Percentiles rank a stretch among this genome's conserved stretches.
Conservation (phyloP, 2,797 vertebrate species). For the Thalassophryne amazonica region DNA sequence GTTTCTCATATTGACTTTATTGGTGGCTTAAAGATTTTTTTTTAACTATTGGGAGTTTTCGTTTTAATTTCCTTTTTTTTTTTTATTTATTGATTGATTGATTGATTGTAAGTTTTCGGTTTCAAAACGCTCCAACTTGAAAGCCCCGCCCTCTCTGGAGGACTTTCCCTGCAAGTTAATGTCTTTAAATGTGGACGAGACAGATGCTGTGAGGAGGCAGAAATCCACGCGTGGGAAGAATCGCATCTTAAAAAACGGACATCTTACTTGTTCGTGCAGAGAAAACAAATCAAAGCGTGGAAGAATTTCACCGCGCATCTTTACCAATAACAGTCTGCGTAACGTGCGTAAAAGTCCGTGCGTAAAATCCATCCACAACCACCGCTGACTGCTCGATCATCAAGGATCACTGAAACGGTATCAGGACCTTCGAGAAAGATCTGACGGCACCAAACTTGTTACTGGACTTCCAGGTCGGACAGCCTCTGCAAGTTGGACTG, state of each 20-base stretch:
- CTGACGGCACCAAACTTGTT: slow-evolving; percentile 44
- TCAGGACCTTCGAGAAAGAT: slow-evolving; percentile 3
- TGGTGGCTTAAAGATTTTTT: no score
- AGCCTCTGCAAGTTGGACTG: slow-evolving; percentile 18
- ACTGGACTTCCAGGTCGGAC: slow-evolving; percentile 43
- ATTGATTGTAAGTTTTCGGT: slow-evolving; percentile 64
- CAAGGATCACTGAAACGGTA: slow-evolving; percentile 12
- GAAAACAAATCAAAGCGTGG: slow-evolving; percentile 15
- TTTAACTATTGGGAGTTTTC: no score
- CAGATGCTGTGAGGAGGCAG: slow-evolving; percentile 68
- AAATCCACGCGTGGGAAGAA: slow-evolving; percentile 73
- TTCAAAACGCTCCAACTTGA: slow-evolving; percentile 59
- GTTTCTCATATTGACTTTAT: no score
- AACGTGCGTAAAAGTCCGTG: slow-evolving; percentile 43
- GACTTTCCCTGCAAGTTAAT: slow-evolving; percentile 75
- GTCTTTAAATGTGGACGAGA: slow-evolving; percentile 74
- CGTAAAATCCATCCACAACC: slow-evolving; percentile 33
- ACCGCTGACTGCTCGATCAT: not conserved
- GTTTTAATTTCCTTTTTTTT: no score
- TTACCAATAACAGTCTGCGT: no score
- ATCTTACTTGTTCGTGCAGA: slow-evolving; percentile 22
- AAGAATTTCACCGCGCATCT: slow-evolving; percentile 1
- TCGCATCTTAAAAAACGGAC: slow-evolving; percentile 43
- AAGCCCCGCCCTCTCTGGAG: slow-evolving; percentile 68
- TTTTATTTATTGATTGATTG: no score